These are phyloP conservation scores for Coptodon rendalli DNA, from an alignment of 2,113 vertebrate genomes.

Conservation along the genomic window DNA sequence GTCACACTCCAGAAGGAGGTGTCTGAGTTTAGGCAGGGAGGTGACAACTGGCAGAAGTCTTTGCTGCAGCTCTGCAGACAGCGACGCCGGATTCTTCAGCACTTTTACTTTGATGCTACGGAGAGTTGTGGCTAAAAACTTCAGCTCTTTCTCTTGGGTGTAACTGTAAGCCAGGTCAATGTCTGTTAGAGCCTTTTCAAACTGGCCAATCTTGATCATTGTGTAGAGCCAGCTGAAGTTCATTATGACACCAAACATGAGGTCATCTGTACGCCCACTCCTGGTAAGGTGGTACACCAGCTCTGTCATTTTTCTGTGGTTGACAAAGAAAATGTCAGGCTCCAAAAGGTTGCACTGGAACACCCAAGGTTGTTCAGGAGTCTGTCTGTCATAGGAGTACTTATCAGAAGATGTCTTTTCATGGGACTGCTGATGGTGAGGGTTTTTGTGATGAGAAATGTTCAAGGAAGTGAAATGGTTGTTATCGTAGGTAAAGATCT, in stretches of 20 bases:
- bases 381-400: slow-evolving; percentile 89
- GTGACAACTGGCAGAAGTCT: slow-evolving; percentile 93
- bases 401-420: slow-evolving; percentile 85
- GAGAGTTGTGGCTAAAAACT: slow-evolving; percentile 90
- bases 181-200: slow-evolving; percentile 89
- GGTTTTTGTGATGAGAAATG: slow-evolving; percentile 78
- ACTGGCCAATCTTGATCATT: slow-evolving; percentile 98
- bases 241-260: slow-evolving; percentile 95
- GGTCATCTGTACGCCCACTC: slow-evolving; percentile 90
- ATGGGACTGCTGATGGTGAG: slow-evolving; percentile 75
- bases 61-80: slow-evolving; percentile 95
- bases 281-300: slow-evolving; percentile 89
- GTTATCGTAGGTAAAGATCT: slow-evolving; percentile 83
- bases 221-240: slow-evolving; percentile 99
- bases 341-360: slow-evolving; percentile 97
- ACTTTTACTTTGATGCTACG: slow-evolving; percentile 89
- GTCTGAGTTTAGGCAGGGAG: slow-evolving; percentile 92
- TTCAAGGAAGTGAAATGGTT: slow-evolving; percentile 83
- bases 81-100: slow-evolving; percentile 85
- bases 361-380: slow-evolving; percentile 96
- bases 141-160: slow-evolving; percentile 93
- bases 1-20: slow-evolving; percentile 95
- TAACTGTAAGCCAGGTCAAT: slow-evolving; percentile 91
- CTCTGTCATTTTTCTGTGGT: slow-evolving; percentile 98
- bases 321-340: slow-evolving; percentile 97